Percentiles rank a stretch among this genome's conserved stretches.
These are phyloP conservation scores for Alcedo atthis DNA, from an alignment of 2,797 vertebrate species.

Conservation along the genomic window DNA sequence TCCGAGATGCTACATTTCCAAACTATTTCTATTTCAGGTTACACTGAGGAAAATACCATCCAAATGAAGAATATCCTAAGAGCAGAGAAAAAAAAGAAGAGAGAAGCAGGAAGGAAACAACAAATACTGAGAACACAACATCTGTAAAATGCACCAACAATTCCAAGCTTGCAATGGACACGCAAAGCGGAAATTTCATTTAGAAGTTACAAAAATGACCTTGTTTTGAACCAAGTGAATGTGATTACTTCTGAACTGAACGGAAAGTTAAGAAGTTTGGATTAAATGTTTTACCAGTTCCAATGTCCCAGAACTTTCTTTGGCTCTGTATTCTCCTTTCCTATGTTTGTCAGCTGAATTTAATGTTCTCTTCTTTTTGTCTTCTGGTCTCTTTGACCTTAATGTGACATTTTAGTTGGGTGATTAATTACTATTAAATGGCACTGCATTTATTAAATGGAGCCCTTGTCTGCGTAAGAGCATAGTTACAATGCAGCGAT, in stretches of 20 bases:
- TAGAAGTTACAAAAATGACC: constrained; percentile 64
- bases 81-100: not conserved
- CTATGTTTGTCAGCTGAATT: constrained; percentile 75
- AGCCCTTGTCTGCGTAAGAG: constrained; percentile 76
- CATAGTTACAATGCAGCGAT: constrained; percentile 78
- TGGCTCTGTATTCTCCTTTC: constrained; percentile 55
- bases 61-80: constrained; percentile 8
- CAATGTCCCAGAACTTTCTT: constrained; percentile 69
- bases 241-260: constrained; percentile 67
- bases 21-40: constrained; percentile 17
- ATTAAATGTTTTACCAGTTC: constrained; percentile 70
- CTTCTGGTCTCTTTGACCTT: constrained; percentile 81
- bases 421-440: constrained; percentile 82
- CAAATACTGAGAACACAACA: constrained; percentile 1
- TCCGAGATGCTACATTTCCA: not conserved
- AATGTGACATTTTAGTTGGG: constrained; percentile 80
- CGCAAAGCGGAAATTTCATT: constrained; percentile 56
- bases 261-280: constrained; percentile 69
- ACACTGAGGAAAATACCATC: constrained; percentile 2
- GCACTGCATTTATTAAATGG: constrained; percentile 78
- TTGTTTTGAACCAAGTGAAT: constrained; percentile 71
- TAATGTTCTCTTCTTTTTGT: constrained; percentile 72
- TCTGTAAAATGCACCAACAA: constrained; percentile 43
- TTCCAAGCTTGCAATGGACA: constrained; percentile 40
- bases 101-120: constrained; percentile 13